Evolutionary conservation across 2,888 invertebrate species (phyloP), one percentile per base, ranked within the genome.

Genomic region (Seira sanloemensis): DNA sequence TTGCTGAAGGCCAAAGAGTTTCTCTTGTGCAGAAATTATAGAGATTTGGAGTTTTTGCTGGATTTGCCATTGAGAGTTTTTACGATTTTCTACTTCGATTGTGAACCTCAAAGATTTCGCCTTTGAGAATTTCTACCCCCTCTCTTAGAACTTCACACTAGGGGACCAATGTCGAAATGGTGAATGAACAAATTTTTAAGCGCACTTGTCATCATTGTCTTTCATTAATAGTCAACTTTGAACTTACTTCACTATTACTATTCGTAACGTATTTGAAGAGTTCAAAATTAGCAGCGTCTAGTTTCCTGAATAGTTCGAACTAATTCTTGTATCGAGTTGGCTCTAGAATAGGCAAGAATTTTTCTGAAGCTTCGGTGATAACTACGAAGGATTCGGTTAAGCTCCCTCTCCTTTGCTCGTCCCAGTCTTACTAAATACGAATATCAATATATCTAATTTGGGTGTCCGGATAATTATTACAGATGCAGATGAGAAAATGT

Each of bases 281-380:
- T 0, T 97, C 96, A 91, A 97, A 97, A 92, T 97, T 98, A 91
- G 96, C 96, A 89, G 96, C 96, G 90, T 97, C 97, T 84, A 96
- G 94, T 37, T 95, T 26, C 1, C 74, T 71, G 54, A 74, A 84
- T 2, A 16, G 27, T 18, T 84, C 66, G 12, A n/a, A 87, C 67
- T 12, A 88, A 76, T 4, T 78, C 72, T 9, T 84, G 71, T 16
- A 87, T 79, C n/a, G 85, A 84, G 0, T 69, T 62, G 4, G 85
- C 78, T 0, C 79, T 21, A n/a, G 88, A 85, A 9, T 78, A 58
- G 9, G 62, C 58, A 0, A 88, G 65, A 5, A 88, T 75, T 27
- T 69, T 58, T 2, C 77, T 76, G 68, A 88, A 86, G 58, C 86
- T 86, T 26, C 26, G 24, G 9, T 67, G 54, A 37, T 88, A 87